These are phyloP conservation scores for Xylota sylvarum DNA, from an alignment of 2,888 invertebrate genomes.

Conservation along the genomic window DNA sequence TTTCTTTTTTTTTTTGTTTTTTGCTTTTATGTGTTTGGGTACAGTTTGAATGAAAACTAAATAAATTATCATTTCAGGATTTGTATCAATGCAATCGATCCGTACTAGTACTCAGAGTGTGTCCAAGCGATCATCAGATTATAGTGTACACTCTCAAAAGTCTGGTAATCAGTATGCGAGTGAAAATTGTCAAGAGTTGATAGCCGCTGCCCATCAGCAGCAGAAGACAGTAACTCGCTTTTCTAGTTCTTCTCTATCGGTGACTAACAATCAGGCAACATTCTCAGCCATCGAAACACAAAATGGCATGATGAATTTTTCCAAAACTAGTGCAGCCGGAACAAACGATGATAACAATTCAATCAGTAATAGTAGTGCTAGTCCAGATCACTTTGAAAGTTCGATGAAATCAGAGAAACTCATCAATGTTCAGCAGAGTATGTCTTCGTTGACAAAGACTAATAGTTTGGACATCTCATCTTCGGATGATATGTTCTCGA, in stretches of 20 bases:
- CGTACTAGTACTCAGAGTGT: slow-evolving; percentile 88
- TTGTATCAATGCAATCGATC: slow-evolving; percentile 88
- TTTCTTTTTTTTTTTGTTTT: slow-evolving; percentile 53
- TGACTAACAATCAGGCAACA: slow-evolving; percentile 61
- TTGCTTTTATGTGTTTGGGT: background rate
- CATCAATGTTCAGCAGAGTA: slow-evolving; percentile 77
- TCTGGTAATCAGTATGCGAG: slow-evolving; percentile 67
- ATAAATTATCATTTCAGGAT: slow-evolving; percentile 84
- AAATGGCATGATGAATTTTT: slow-evolving; percentile 62
- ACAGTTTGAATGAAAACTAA: background rate
- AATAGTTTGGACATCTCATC: slow-evolving; percentile 79
- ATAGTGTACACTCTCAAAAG: slow-evolving; percentile 84
- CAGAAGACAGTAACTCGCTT: slow-evolving; percentile 73
- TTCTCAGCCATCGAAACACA: slow-evolving; percentile 57
- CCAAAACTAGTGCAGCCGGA: slow-evolving; percentile 51
- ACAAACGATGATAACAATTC: slow-evolving; percentile 77
- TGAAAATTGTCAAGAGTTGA: slow-evolving; percentile 67
- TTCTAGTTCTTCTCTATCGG: slow-evolving; percentile 62
- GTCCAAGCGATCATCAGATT: slow-evolving; percentile 87
- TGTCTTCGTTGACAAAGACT: slow-evolving; percentile 78
- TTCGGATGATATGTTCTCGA: slow-evolving; percentile 76
- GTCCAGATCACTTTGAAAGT: slow-evolving; percentile 78
- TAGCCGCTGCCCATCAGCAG: slow-evolving; percentile 62
- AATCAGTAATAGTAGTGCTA: slow-evolving; percentile 78
- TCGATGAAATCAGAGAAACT: slow-evolving; percentile 78